These are phyloP conservation scores for Lytechinus variegatus DNA, from an alignment of 35 echinoderm and acorn worm genomes.

Conservation along the genomic window DNA sequence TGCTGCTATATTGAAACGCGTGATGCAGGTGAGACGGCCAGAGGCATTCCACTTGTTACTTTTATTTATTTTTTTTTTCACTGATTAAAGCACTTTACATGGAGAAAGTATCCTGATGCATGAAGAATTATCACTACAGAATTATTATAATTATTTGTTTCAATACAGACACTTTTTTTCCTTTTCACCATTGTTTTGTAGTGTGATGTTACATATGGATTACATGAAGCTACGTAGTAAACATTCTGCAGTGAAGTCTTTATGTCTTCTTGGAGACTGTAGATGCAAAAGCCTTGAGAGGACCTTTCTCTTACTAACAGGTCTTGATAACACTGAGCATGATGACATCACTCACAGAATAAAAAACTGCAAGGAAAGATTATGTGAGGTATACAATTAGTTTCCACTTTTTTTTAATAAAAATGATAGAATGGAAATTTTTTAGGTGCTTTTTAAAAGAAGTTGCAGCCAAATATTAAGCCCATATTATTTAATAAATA, in stretches of 20 bases:
- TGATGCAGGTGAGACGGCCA: too few relatives aligned
- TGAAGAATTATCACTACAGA: too few relatives aligned
- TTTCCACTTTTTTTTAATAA: background rate
- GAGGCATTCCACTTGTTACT: too few relatives aligned
- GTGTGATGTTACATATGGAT: background rate
- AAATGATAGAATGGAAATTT: background rate
- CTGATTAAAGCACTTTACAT: too few relatives aligned
- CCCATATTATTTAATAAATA: background rate
- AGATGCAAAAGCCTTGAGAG: background rate
- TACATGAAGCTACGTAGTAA: constrained; percentile 12
- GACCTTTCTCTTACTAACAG: background rate
- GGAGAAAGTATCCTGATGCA: too few relatives aligned
- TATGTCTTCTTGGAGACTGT: background rate
- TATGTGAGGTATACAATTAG: background rate
- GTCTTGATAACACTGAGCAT: background rate
- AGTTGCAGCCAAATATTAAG: too few relatives aligned
- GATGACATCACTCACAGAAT: background rate
- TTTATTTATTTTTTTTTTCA: too few relatives aligned
- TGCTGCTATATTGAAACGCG: too few relatives aligned
- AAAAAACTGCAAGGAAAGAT: background rate
- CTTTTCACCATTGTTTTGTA: background rate
- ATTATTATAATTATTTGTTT: too few relatives aligned
- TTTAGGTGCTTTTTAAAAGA: too few relatives aligned
- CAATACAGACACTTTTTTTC: too few relatives aligned
- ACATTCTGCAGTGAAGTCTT: background rate